Conservation (phyloP, 2,888 invertebrate species). For the Oxycera nigricornis region DNA sequence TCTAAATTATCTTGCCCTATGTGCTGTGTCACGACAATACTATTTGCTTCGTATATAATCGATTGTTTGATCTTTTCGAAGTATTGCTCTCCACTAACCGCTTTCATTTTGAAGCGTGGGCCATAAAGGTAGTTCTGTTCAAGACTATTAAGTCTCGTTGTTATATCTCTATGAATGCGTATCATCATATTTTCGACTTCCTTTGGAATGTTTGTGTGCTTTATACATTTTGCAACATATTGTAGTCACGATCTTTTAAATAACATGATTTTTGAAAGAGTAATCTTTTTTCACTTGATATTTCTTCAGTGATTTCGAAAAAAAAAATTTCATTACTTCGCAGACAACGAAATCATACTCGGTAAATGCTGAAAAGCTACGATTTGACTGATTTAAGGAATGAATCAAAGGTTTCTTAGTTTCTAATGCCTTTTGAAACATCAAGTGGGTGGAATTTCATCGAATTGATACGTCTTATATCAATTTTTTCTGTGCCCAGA, state of each 20-base stretch:
- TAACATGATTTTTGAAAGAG: not conserved
- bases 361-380: not conserved
- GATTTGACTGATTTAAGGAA: not conserved
- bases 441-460: constrained; percentile 50
- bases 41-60: too few relatives aligned
- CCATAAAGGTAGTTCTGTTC: too few relatives aligned
- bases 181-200: not conserved
- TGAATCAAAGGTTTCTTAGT: constrained; percentile 19
- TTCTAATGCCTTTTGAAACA: constrained; percentile 49
- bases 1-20: too few relatives aligned
- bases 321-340: not conserved
- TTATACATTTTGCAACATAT: not conserved
- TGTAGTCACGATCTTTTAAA: not conserved
- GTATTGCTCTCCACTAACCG: too few relatives aligned
- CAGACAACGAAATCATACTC: not conserved
- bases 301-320: not conserved
- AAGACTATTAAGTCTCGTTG: not conserved
- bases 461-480: constrained; percentile 52
- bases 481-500: constrained; percentile 43
- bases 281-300: not conserved
- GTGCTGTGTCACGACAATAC: too few relatives aligned
- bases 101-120: too few relatives aligned
- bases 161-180: not conserved
- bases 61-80: too few relatives aligned
- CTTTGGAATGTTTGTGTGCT: not conserved